phyloP scores from a whole-genome alignment of 1,140 invertebrate genomes.

The Gryllus bimaculatus region DNA sequence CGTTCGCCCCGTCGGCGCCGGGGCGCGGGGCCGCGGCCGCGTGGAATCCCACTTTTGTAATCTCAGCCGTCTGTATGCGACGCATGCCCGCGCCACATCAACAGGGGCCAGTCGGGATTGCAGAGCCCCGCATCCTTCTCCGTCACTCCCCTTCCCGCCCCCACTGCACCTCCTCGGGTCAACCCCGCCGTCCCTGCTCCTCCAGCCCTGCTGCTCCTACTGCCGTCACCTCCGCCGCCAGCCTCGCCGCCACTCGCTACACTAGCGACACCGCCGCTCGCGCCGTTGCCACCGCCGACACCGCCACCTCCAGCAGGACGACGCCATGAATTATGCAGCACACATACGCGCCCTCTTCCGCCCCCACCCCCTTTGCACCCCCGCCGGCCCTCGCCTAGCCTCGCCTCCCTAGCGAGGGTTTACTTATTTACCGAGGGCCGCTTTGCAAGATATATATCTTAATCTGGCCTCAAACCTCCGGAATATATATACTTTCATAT shows the following conservation, averaged over 20 bases:
- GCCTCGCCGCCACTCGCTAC: background rate
- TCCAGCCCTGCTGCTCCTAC: background rate
- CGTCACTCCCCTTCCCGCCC: background rate
- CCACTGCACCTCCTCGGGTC: background rate
- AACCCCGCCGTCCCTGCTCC: background rate
- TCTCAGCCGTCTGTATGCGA: background rate
- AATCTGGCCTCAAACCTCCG: background rate
- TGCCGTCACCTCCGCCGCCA: background rate
- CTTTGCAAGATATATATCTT: slow-evolving; percentile 5
- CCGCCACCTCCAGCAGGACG: background rate
- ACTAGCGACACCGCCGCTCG: background rate
- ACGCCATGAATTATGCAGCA: slow-evolving; percentile 3
- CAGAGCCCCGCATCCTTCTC: background rate
- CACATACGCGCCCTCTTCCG: background rate
- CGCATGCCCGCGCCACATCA: background rate
- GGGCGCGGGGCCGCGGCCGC: no score
- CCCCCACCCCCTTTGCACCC: no score
- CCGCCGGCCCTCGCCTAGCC: background rate
- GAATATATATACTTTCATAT: slow-evolving; percentile 6
- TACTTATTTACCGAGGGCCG: background rate
- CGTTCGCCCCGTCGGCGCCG: no score
- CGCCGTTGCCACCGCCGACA: no score
- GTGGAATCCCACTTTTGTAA: background rate
- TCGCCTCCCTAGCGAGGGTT: background rate
- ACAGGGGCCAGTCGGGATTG: slow-evolving; percentile 2